These are phyloP conservation scores for Pristionchus pacificus DNA, from an alignment of 1,140 invertebrate species.

Conservation along the genomic window DNA sequence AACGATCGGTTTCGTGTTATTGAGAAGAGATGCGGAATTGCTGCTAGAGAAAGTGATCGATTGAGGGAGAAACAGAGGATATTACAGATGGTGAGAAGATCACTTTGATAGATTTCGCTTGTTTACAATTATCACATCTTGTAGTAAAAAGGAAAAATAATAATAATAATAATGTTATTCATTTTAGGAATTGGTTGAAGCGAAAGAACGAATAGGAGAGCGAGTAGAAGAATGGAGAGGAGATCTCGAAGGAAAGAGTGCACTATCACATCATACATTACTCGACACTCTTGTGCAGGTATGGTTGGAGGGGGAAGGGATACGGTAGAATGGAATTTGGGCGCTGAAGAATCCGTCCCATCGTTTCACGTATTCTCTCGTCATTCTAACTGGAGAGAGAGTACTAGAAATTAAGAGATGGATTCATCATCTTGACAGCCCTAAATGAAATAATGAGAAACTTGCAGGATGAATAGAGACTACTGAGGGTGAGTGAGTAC, in stretches of 20 bases:
- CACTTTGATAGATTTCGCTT: not conserved
- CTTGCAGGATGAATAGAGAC: not conserved
- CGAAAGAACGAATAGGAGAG: not conserved
- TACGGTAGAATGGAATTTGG: too few relatives aligned
- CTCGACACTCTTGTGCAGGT: conserved; percentile 13
- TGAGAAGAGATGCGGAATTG: not conserved
- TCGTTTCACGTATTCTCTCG: too few relatives aligned
- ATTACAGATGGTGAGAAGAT: conserved; percentile 18
- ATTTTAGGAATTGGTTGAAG: not conserved
- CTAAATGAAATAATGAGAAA: not conserved
- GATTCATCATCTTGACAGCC: not conserved
- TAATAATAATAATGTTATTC: not conserved
- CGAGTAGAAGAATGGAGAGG: not conserved
- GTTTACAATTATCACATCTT: not conserved
- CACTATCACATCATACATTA: conserved; percentile 2
- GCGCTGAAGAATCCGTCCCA: too few relatives aligned
- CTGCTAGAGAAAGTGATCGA: conserved; percentile 12
- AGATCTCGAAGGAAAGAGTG: not conserved
- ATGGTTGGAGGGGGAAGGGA: not conserved
- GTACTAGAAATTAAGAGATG: not conserved
- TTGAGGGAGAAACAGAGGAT: conserved; percentile 15
- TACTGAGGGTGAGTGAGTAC: not conserved
- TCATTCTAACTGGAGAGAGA: too few relatives aligned
- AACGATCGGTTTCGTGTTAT: not conserved
- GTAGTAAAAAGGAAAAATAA: not conserved